Evolutionary conservation across 2,797 vertebrate genomes (phyloP).

Genomic region (Pantherophis alleghaniensis): DNA sequence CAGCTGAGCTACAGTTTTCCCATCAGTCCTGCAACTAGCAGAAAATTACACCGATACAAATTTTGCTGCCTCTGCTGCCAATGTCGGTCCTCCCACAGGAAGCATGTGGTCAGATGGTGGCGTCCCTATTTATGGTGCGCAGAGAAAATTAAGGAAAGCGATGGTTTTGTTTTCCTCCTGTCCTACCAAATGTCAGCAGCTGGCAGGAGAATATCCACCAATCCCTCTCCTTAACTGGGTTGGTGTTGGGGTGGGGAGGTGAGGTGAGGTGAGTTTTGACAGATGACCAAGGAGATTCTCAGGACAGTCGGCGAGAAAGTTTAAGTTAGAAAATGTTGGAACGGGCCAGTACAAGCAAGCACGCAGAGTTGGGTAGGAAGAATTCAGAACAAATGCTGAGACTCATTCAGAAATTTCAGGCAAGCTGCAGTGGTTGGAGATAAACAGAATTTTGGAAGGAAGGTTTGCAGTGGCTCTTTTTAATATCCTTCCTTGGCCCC

Average conservation of each 20-base stretch:
- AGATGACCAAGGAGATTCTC: background rate
- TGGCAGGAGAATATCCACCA: background rate
- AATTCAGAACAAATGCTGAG: background rate
- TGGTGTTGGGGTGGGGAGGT: background rate
- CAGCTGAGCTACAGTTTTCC: background rate
- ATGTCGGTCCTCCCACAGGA: background rate
- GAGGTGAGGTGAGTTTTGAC: background rate
- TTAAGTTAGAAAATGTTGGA: background rate
- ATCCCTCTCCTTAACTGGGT: background rate
- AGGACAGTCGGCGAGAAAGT: background rate
- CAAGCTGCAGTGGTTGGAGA: background rate
- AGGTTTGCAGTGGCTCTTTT: conserved; percentile 20
- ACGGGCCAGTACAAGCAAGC: too few species aligned
- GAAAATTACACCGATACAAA: background rate
- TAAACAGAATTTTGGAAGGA: conserved; percentile 2
- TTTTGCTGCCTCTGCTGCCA: background rate
- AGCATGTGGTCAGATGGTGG: background rate
- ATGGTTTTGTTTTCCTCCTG: background rate
- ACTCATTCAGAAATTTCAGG: background rate
- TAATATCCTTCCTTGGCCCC: conserved; percentile 32
- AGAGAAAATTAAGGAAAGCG: background rate
- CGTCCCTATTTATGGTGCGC: background rate
- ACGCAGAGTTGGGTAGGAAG: background rate
- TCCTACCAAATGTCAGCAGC: background rate
- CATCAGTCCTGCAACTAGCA: background rate